A percentile compares a stretch with the other conserved stretches of the same genome.
These are phyloP conservation scores for Dendrolimus kikuchii DNA, from an alignment of 1,140 invertebrate genomes.

Conservation along the genomic window DNA sequence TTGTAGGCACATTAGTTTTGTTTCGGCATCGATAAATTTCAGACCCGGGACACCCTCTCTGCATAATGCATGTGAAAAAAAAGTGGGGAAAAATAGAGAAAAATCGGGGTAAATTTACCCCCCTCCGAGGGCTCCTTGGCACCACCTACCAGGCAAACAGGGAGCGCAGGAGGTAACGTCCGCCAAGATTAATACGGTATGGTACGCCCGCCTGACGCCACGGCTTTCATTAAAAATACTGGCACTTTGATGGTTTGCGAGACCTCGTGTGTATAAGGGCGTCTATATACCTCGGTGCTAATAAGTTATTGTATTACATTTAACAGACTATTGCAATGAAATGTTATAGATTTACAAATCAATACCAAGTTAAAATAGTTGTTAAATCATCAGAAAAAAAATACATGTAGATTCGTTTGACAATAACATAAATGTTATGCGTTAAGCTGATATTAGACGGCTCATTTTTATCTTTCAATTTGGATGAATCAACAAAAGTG, in stretches of 20 bases:
- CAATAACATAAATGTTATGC: too few species aligned
- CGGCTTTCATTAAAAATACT: slow-evolving; percentile 65
- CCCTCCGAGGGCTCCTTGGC: slow-evolving; percentile 46
- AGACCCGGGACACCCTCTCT: slow-evolving; percentile 28
- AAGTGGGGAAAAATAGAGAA: slow-evolving; percentile 51
- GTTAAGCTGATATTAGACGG: too few species aligned
- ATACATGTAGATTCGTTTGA: too few species aligned
- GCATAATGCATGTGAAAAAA: slow-evolving; percentile 61
- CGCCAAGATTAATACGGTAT: slow-evolving; percentile 65
- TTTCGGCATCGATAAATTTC: slow-evolving; percentile 54
- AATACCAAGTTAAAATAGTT: too few species aligned
- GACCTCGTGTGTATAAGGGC: not conserved
- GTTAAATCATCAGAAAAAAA: too few species aligned
- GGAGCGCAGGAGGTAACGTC: slow-evolving; percentile 54
- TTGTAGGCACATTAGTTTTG: slow-evolving; percentile 30
- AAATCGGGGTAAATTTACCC: slow-evolving; percentile 50
- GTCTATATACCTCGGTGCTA: not conserved
- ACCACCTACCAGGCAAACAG: slow-evolving; percentile 56
- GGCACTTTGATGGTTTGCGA: slow-evolving; percentile 40
- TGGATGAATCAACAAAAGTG: too few species aligned
- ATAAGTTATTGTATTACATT: not conserved
- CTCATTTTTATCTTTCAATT: too few species aligned
- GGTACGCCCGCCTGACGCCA: slow-evolving; percentile 55
- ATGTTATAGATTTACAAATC: too few species aligned
- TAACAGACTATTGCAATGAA: too few species aligned